A percentile compares a stretch with the other conserved stretches of the same genome.
phyloP scores from a whole-genome alignment of 1,140 invertebrate species.

The Archivesica marissinica region DNA sequence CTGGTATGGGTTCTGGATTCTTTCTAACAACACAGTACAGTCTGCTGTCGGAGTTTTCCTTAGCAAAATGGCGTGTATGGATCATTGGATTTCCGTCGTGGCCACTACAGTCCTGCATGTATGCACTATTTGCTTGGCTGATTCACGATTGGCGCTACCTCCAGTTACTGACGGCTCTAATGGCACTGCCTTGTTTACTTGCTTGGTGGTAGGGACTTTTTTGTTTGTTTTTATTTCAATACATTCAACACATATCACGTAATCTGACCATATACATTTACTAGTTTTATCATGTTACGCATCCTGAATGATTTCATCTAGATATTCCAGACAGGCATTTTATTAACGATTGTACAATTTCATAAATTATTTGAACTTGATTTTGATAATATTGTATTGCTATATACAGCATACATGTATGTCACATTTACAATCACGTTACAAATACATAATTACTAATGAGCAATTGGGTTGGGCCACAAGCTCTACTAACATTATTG shows the following conservation, averaged over 20 bases:
- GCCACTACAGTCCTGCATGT: background rate
- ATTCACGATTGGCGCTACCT: constrained; percentile 30
- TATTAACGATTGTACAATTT: background rate
- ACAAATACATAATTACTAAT: background rate
- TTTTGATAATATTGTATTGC: too few relatives aligned
- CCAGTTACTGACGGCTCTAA: background rate
- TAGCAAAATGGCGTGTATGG: constrained; percentile 30
- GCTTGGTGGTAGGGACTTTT: constrained; percentile 18
- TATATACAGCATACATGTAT: background rate
- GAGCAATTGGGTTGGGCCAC: background rate
- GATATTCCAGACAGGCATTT: background rate
- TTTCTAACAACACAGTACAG: constrained; percentile 4
- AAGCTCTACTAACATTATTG: background rate
- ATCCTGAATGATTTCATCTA: background rate
- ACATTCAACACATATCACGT: background rate
- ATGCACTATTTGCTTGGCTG: background rate
- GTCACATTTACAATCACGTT: background rate
- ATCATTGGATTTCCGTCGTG: constrained; percentile 17
- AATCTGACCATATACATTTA: background rate
- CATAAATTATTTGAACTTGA: background rate
- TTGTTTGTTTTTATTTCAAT: background rate
- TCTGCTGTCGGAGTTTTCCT: constrained; percentile 3
- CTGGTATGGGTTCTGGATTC: constrained; percentile 61
- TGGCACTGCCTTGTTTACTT: background rate
- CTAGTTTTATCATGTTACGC: background rate